Conservation (phyloP, 2,888 invertebrate species). For the Gandaritis pyraliata region DNA sequence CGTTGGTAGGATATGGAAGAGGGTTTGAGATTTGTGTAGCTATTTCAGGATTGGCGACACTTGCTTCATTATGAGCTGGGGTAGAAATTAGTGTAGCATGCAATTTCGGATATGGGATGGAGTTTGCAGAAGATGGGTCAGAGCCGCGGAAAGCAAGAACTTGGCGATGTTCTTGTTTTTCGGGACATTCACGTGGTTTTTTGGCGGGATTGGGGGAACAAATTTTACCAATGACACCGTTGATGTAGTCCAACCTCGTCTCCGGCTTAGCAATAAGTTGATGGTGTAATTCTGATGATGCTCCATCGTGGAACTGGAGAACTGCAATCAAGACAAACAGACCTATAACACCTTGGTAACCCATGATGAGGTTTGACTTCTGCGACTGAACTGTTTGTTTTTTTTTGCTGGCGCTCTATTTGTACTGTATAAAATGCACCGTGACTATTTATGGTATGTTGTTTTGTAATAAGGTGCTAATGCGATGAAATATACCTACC, state of each 20-base stretch:
- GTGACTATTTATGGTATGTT: not conserved
- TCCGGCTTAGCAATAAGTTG: not conserved
- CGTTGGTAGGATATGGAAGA: not conserved
- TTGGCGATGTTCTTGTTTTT: not conserved
- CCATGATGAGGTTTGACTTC: slow-evolving; percentile 1
- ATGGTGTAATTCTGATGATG: not conserved
- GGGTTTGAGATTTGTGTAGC: not conserved
- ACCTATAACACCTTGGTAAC: not conserved
- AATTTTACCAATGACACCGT: not conserved
- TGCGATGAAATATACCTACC: not conserved
- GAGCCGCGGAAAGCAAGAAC: not conserved
- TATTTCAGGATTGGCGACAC: too few relatives aligned
- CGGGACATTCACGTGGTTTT: not conserved
- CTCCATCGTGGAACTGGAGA: slow-evolving; percentile 2
- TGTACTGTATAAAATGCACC: not conserved
- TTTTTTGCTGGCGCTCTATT: not conserved
- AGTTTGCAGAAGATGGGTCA: not conserved
- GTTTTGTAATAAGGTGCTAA: not conserved
- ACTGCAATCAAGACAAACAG: not conserved
- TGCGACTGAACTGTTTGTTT: not conserved
- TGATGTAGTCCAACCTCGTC: not conserved
- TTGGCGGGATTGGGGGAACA: not conserved
- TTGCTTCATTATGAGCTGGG: not conserved
- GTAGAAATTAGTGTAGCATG: not conserved
- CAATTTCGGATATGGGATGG: not conserved